Conservation (phyloP, 2,888 invertebrate genomes). For the Caenorhabditis uteleia region DNA sequence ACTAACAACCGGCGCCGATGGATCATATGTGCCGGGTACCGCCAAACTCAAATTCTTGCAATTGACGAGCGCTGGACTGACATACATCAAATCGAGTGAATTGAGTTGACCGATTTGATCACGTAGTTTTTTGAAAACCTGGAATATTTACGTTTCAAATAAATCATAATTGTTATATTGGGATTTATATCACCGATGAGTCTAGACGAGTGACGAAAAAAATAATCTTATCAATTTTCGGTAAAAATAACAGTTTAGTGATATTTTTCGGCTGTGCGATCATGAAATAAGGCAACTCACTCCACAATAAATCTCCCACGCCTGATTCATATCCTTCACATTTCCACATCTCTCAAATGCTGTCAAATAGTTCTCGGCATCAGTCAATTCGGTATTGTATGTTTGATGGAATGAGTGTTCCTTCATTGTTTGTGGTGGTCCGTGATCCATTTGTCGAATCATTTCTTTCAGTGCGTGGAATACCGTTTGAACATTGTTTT, state of each 20-base stretch:
- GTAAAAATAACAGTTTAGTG: not conserved
- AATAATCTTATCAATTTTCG: too few relatives aligned
- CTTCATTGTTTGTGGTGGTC: slow-evolving; percentile 87
- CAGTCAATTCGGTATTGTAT: slow-evolving; percentile 89
- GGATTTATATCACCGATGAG: too few relatives aligned
- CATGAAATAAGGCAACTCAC: slow-evolving; percentile 9
- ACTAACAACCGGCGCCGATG: slow-evolving; percentile 81
- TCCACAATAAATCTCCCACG: slow-evolving; percentile 98
- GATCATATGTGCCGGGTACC: slow-evolving; percentile 96
- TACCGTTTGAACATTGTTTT: slow-evolving; percentile 94
- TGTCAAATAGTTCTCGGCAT: slow-evolving; percentile 94
- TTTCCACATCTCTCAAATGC: slow-evolving; percentile 84
- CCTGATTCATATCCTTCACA: slow-evolving; percentile 86
- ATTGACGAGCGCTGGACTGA: slow-evolving; percentile 80
- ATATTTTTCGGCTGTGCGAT: too few relatives aligned
- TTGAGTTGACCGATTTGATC: slow-evolving; percentile 82
- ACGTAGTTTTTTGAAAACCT: slow-evolving; percentile 91
- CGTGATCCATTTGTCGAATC: slow-evolving; percentile 89
- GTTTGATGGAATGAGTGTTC: slow-evolving; percentile 94
- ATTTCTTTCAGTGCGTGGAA: slow-evolving; percentile 91
- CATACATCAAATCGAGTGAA: slow-evolving; percentile 79
- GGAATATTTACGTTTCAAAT: too few relatives aligned
- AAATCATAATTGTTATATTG: too few relatives aligned
- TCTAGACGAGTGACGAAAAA: not conserved
- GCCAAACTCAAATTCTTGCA: slow-evolving; percentile 85